phyloP scores from a whole-genome alignment of 2,888 invertebrate species.

The Embidobia sp. region DNA sequence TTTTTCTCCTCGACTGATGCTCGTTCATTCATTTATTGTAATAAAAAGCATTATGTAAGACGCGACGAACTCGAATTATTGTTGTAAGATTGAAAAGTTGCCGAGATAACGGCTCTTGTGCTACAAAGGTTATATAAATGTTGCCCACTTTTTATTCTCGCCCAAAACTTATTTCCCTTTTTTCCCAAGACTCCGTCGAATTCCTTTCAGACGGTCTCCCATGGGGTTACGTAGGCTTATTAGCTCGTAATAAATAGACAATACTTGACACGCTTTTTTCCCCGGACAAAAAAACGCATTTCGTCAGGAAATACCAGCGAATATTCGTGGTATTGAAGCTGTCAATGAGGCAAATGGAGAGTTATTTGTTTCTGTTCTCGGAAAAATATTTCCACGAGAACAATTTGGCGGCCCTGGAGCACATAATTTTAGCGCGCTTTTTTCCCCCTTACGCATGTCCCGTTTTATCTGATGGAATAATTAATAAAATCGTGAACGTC shows the following conservation, averaged over 20 bases:
- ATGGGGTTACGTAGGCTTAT: neutral
- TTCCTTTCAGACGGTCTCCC: neutral
- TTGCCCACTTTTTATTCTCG: no score
- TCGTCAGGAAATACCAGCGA: slow-evolving; percentile 9
- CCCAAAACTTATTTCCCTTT: neutral
- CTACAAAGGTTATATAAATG: neutral
- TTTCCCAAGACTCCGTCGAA: no score
- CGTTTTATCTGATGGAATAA: no score
- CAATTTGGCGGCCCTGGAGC: no score
- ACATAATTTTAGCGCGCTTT: no score
- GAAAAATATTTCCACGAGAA: slow-evolving; percentile 9
- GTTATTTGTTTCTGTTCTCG: slow-evolving; percentile 5
- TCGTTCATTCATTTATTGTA: slow-evolving; percentile 52
- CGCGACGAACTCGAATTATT: slow-evolving; percentile 19
- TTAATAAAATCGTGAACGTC: no score
- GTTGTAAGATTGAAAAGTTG: slow-evolving; percentile 16
- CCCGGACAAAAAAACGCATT: neutral
- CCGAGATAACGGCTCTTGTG: slow-evolving; percentile 8
- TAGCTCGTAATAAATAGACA: slow-evolving; percentile 18
- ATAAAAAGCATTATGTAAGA: slow-evolving; percentile 22
- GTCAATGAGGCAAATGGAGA: slow-evolving; percentile 18
- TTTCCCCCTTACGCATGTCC: no score
- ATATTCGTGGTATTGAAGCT: slow-evolving; percentile 28
- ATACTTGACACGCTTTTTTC: neutral
- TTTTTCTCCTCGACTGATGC: slow-evolving; percentile 17